These are phyloP conservation scores for Nomada fabriciana DNA, from an alignment of 2,888 invertebrate genomes.

Conservation along the genomic window DNA sequence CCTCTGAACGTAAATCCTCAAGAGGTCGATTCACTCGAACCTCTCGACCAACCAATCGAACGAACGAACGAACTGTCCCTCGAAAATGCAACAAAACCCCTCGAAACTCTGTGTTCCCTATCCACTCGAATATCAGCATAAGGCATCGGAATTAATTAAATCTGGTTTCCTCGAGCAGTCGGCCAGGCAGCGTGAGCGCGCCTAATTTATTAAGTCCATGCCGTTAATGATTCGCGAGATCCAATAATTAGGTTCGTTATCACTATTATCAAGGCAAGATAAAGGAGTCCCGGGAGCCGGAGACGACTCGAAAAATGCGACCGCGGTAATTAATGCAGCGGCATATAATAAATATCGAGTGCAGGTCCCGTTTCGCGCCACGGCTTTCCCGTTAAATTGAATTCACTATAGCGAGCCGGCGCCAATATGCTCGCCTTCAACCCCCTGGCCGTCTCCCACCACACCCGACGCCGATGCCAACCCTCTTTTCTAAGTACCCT, in stretches of 20 bases:
- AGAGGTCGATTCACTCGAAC: background rate
- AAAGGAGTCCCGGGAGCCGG: constrained; percentile 65
- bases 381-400: constrained; percentile 79
- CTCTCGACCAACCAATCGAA: constrained; percentile 24
- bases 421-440: constrained; percentile 74
- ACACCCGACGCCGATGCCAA: constrained; percentile 26
- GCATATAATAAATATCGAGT: constrained; percentile 82
- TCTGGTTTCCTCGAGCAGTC: constrained; percentile 62
- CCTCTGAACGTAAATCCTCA: background rate
- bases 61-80: constrained; percentile 10
- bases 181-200: constrained; percentile 43
- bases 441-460: background rate
- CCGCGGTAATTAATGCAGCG: constrained; percentile 81
- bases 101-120: background rate
- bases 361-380: constrained; percentile 77
- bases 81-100: constrained; percentile 33
- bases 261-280: constrained; percentile 73
- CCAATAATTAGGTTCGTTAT: constrained; percentile 75
- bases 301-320: constrained; percentile 71
- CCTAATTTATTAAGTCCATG: constrained; percentile 73
- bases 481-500: constrained; percentile 66
- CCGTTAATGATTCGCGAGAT: constrained; percentile 74
- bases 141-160: constrained; percentile 71
- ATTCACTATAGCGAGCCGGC: constrained; percentile 77
- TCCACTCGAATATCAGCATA: constrained; percentile 26